These are phyloP conservation scores for Heterotis niloticus DNA, from an alignment of 2,113 vertebrate species.

Conservation along the genomic window DNA sequence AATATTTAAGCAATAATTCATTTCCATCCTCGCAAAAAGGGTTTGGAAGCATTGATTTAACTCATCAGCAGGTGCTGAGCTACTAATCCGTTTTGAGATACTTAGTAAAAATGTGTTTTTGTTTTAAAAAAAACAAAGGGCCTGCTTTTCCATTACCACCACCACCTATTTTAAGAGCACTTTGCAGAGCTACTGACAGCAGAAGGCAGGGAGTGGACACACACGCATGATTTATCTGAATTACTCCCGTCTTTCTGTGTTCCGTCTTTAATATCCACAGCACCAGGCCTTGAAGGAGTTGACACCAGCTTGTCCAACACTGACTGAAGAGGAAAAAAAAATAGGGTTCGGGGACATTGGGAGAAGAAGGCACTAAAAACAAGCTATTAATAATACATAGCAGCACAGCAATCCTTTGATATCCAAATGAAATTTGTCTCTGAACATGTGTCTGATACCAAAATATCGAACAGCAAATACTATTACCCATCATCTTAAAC, in stretches of 20 bases:
- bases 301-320: not conserved
- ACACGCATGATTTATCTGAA: slow-evolving; percentile 12
- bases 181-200: not conserved
- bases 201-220: not conserved
- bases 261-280: not conserved
- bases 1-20: slow-evolving; percentile 75
- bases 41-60: slow-evolving; percentile 69
- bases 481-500: no score
- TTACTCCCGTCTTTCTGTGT: not conserved
- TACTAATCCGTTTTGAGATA: slow-evolving; percentile 65
- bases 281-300: not conserved
- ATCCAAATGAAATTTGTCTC: no score
- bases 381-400: not conserved
- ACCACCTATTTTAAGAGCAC: not conserved
- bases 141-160: slow-evolving; percentile 6
- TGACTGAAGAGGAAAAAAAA: not conserved
- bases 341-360: not conserved
- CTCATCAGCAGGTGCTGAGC: slow-evolving; percentile 62
- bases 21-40: slow-evolving; percentile 68
- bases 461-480: no score
- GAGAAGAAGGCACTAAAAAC: not conserved
- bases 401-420: not conserved
- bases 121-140: slow-evolving; percentile 45
- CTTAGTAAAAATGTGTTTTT: slow-evolving; percentile 70
- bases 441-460: no score